A percentile compares a stretch with the other conserved stretches of the same genome.
Evolutionary conservation across 2,797 vertebrate genomes (phyloP).

Genomic region (Anabas testudineus): DNA sequence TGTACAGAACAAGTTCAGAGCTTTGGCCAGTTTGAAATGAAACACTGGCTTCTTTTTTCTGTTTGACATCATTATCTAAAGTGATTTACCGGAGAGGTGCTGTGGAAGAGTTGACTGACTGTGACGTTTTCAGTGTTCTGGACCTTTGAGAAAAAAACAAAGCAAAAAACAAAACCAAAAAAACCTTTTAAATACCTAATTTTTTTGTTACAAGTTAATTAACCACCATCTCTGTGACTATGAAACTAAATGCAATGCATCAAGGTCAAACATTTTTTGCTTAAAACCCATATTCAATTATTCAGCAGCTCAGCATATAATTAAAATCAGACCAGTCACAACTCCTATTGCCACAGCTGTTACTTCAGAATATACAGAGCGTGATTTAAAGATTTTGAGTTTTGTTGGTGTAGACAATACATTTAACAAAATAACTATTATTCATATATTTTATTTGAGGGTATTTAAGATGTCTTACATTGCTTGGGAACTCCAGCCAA

Average conservation of each 20-base stretch:
- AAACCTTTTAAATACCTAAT: slow-evolving; percentile 4
- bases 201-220: neutral
- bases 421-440: too few relatives aligned
- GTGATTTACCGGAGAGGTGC: slow-evolving; percentile 73
- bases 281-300: neutral
- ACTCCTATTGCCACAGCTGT: too few relatives aligned
- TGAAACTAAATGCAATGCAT: neutral
- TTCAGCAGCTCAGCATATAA: neutral
- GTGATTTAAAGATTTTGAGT: too few relatives aligned
- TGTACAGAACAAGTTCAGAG: neutral
- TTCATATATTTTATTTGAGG: neutral
- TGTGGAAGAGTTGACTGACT: slow-evolving; percentile 88
- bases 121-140: slow-evolving; percentile 92
- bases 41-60: neutral
- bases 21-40: neutral
- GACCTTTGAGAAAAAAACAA: slow-evolving; percentile 84
- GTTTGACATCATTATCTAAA: neutral
- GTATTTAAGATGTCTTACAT: slow-evolving; percentile 81
- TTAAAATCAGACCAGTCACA: too few relatives aligned
- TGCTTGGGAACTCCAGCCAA: slow-evolving; percentile 89
- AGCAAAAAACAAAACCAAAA: too few relatives aligned
- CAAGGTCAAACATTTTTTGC: neutral
- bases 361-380: too few relatives aligned
- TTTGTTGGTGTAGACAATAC: too few relatives aligned
- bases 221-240: neutral